Base-by-base conservation (phyloP, 2,888 invertebrate genomes). In the Athalia circularis region DNA sequence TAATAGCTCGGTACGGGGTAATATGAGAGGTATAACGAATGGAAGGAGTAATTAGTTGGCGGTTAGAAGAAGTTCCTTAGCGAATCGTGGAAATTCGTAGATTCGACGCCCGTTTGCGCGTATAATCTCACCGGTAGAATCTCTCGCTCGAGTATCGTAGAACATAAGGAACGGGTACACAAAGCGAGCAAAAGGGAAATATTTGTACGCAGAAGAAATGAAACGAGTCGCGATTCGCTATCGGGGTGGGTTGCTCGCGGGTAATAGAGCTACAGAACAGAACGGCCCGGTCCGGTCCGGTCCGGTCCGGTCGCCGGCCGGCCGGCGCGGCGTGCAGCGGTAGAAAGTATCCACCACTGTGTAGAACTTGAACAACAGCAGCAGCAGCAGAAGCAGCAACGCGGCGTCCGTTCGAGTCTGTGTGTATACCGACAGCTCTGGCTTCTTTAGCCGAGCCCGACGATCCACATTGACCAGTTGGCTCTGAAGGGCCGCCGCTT, bases 381-480 rank as follows among this genome's bases (percentile, higher is more conserved):
- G 29, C 29, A 29, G 29, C 29, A 29, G 29, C 29, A 29, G 29
- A 29, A 29, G 29, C 29, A 29, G 29, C 29, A 29, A 29, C 64
- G 48, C 75, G 75, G 64, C 62, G 50, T 75, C 62, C 75, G 75
- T 50, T 75, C 50, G 54, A 75, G 64, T 64, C 75, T 64, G 62
- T 75, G 75, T 75, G 48, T 75, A 64, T 75, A 75, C 75, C 75
- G 75, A 75, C 75, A 64, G 72, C 72, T 72, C 64, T 75, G 75
- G 75, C 75, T 75, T 75, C 75, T 75, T 75, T 75, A 75, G 64
- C 75, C 61, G 43, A 75, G 75, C 75, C 72, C 72, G 72, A 79
- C 81, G 81, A 83, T 82, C 82, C 82, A 82, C 82, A 84, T 85
- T 83, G 83, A 83, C 81, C 83, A 80, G 81, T 80, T 81, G 78